phyloP scores from a whole-genome alignment of 1,140 invertebrate species.

The Drosophila biarmipes region DNA sequence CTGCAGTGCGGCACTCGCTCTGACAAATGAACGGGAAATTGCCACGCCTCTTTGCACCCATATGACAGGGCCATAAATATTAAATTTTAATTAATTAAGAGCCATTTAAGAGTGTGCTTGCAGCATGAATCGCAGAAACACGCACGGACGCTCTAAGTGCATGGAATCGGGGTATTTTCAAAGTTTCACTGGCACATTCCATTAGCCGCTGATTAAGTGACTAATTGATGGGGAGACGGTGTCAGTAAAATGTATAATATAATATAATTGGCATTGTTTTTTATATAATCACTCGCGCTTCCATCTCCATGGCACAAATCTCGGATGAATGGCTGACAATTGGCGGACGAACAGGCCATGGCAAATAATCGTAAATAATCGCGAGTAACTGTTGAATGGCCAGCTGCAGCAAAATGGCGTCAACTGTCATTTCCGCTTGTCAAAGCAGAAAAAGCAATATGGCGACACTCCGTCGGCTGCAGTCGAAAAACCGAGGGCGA shows the following conservation, averaged over 20 bases:
- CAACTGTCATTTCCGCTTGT: conserved; percentile 56
- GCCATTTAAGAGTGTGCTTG: conserved; percentile 37
- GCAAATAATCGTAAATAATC: conserved; percentile 37
- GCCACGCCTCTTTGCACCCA: conserved; percentile 45
- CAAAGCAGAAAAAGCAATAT: conserved; percentile 51
- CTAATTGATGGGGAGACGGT: conserved; percentile 1
- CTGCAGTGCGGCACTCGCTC: conserved; percentile 9
- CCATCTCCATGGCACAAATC: neutral
- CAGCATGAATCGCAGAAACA: neutral
- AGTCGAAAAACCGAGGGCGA: neutral
- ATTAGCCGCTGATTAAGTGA: neutral
- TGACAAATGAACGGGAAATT: conserved; percentile 59
- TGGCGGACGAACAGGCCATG: neutral
- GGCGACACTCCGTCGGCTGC: conserved; percentile 8
- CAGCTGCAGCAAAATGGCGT: conserved; percentile 50
- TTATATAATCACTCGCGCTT: neutral
- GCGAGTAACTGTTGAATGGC: conserved; percentile 30
- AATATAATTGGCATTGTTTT: neutral
- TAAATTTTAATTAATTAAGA: conserved; percentile 74
- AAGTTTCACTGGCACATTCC: neutral
- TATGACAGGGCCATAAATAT: conserved; percentile 72
- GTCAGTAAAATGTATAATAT: neutral
- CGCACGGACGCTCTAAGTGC: neutral
- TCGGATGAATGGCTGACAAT: conserved; percentile 7
- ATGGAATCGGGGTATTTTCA: neutral